A percentile compares a stretch with the other conserved stretches of the same genome.
Evolutionary conservation across 2,113 vertebrate species (phyloP).

Genomic region (Mastomys natalensis): DNA sequence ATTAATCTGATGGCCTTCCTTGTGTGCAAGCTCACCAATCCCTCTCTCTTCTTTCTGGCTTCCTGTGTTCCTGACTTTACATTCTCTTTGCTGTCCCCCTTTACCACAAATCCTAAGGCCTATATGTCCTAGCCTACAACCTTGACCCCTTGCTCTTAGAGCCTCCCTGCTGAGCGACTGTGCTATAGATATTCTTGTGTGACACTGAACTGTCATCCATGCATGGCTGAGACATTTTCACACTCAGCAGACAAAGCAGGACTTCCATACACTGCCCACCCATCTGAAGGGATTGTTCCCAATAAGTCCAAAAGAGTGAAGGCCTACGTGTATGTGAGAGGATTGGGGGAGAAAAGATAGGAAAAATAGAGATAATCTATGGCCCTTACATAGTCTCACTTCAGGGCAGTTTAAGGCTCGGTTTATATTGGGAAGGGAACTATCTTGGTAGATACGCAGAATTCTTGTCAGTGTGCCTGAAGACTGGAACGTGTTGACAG

Average conservation of each 20-base stretch:
- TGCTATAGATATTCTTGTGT: neutral
- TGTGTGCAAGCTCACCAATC: rapidly evolving
- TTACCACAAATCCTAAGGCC: neutral
- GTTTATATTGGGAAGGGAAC: constrained; percentile 53
- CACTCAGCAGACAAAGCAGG: neutral
- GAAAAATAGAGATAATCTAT: neutral
- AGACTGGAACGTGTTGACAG: constrained; percentile 5
- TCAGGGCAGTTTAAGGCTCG: neutral
- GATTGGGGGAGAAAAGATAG: neutral
- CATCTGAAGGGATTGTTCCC: neutral
- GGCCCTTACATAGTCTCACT: neutral
- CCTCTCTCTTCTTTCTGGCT: neutral
- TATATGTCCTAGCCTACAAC: neutral
- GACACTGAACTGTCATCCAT: neutral
- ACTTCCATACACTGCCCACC: rapidly evolving
- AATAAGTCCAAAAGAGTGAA: neutral
- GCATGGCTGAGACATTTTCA: neutral
- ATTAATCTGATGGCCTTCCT: rapidly evolving
- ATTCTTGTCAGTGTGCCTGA: neutral
- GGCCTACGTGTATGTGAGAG: neutral
- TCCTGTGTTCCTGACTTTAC: neutral
- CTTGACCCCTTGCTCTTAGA: neutral
- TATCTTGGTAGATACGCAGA: constrained; percentile 60
- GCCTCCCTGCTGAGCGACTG: neutral
- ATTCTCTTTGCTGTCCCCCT: neutral